These are phyloP conservation scores for Rhynchomys soricoides DNA, from an alignment of 2,113 vertebrate species.

Conservation along the genomic window DNA sequence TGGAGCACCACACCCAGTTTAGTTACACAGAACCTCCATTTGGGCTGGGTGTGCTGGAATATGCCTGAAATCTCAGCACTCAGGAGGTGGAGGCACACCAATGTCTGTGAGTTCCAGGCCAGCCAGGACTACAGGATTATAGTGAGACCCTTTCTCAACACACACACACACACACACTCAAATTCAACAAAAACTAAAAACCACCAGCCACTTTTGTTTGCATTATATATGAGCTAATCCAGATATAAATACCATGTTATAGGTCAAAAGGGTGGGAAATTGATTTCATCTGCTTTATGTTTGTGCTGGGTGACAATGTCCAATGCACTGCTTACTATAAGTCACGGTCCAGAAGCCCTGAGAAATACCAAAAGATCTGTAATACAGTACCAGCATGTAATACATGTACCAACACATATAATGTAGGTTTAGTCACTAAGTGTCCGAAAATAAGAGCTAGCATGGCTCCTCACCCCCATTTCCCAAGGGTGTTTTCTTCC, in stretches of 20 bases:
- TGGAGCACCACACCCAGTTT: not conserved
- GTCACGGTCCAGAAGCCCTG: not conserved
- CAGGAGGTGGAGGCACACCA: not conserved
- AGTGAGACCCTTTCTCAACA: not conserved
- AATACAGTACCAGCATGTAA: not conserved
- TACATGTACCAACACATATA: not conserved
- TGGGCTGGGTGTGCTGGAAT: not conserved
- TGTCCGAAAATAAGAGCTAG: not conserved
- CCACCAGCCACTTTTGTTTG: not conserved
- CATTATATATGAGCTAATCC: not conserved
- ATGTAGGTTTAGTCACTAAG: not conserved
- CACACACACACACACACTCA: not conserved
- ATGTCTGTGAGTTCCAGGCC: not conserved
- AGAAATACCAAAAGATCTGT: conserved; percentile 34
- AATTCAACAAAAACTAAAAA: not conserved
- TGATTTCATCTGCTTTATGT: not conserved
- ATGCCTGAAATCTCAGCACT: not conserved
- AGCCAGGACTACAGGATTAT: not conserved
- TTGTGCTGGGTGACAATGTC: not conserved
- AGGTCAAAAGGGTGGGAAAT: not conserved
- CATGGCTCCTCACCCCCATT: not conserved
- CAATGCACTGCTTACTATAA: conserved; percentile 18
- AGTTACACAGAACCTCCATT: not conserved
- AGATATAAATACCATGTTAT: not conserved
- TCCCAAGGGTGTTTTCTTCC: not conserved